A percentile compares a stretch with the other conserved stretches of the same genome.
phyloP scores from a whole-genome alignment of 2,797 vertebrate species.

The Macroramphosus scolopax region DNA sequence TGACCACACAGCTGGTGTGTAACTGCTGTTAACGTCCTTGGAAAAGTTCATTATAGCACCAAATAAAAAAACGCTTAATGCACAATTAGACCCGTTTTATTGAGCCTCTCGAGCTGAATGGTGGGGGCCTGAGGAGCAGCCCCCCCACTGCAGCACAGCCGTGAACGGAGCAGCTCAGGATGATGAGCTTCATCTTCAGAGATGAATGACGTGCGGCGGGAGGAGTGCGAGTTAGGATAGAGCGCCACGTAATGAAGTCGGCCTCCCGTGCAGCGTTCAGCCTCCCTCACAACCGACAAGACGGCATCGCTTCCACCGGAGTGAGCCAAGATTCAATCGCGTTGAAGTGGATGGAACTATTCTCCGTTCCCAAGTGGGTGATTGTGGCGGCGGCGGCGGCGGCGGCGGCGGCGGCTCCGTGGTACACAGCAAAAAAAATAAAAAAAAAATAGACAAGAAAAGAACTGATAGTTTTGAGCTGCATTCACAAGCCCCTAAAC shows the following conservation, averaged over 20 bases:
- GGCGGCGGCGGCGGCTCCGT: constrained; percentile 26
- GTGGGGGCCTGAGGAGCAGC: too few species aligned
- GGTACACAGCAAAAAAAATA: constrained; percentile 1
- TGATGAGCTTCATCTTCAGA: constrained; percentile 44
- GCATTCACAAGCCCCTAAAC: constrained; percentile 26
- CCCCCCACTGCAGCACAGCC: too few species aligned
- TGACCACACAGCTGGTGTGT: too few species aligned
- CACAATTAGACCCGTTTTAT: too few species aligned
- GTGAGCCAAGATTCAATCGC: constrained; percentile 31
- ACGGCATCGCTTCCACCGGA: constrained; percentile 30
- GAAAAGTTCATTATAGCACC: too few species aligned
- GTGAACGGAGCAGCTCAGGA: constrained; percentile 32
- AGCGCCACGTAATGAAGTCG: constrained; percentile 24
- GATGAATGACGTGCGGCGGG: constrained; percentile 29
- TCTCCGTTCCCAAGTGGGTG: constrained; percentile 39
- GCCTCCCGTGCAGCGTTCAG: constrained; percentile 15
- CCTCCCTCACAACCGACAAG: constrained; percentile 15
- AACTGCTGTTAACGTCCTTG: too few species aligned
- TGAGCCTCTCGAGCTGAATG: too few species aligned
- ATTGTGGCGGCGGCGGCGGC: constrained; percentile 34
- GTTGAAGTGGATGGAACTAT: constrained; percentile 27
- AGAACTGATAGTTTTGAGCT: constrained; percentile 30
- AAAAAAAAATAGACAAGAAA: not conserved
- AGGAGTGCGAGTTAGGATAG: constrained; percentile 24
- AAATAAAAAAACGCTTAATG: too few species aligned